Base-by-base conservation (phyloP, 1,140 invertebrate species). In the Platorchestia sp. region DNA sequence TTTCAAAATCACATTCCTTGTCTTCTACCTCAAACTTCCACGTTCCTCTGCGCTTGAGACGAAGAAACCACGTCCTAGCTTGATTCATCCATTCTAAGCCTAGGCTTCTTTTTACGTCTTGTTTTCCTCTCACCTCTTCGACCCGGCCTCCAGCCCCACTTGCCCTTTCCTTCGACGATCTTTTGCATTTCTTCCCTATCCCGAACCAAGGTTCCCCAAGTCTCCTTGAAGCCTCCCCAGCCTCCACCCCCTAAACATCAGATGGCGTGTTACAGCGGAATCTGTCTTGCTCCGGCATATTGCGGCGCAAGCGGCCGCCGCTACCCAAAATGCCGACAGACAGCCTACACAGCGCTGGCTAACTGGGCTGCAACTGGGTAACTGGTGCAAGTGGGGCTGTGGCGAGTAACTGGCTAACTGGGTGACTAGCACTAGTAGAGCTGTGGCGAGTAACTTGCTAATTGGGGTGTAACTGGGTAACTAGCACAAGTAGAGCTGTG, bases 211-310 rank as follows among this genome's bases (percentile, higher is more conserved):
- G 5, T 45, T 42, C 87, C 10, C 86, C 36, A 87, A 7, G 6
- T 91, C 89, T 36, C 89, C 44, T 36, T 14, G 44, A 5, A 0
- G 0, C 14, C 44, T 40, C 91, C 45, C 45, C 91, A 7, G 41
- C 16, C 0, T 16, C 43, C 0, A 3, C 91, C 45, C 91, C 91
- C 91, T 93, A 93, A 93, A 93, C 91, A 47, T 45, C 91, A 47
- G 91, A 93, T 93, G 45, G 91, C 91, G 44, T 93, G 91, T n/a
- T 44, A n/a, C 41, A 44, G 10, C 91, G 10, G 45, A 93, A 93
- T 93, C 91, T 93, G 91, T 93, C 91, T 45, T 93, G 91, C 91
- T 45, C 45, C 7, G 91, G 91, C 41, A 93, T 93, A 93, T 93
- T 93, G 45, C 91, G 43, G 44, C 19, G 0, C 45, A 93, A 45